Base-by-base conservation (phyloP, 2,113 vertebrate genomes). In the Lycocorax pyrrhopterus region DNA sequence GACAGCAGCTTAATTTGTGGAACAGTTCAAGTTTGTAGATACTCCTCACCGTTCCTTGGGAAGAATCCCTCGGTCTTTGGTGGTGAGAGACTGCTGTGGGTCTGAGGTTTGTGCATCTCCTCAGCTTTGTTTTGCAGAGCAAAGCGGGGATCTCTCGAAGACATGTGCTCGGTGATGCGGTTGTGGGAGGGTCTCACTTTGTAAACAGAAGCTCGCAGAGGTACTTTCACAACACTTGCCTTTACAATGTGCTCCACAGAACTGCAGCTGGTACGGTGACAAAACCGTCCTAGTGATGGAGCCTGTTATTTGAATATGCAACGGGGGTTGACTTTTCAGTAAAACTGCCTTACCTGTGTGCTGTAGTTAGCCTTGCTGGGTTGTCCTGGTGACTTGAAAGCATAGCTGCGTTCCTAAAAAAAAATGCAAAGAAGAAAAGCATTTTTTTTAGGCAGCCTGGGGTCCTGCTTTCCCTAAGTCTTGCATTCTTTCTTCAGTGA, bases 151-250 rank as follows among this genome's bases (percentile, higher is more conserved):
- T 92, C 92, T 90, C 81, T 91, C 51, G 9, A 90, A 90, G 87
- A 89, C 96, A 94, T 97, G 96, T 96, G 95, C 92, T 96, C 77
- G 23, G 95, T 96, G 96, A 96, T 97, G 95, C 91, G 47, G 89
- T 95, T 90, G 93, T 97, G 96, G 96, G 93, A 97, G 95, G 94
- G 94, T 96, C 94, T 94, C 95, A 43, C 93, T 84, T 96, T 96
- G 96, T 96, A 95, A 95, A 97, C 96, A 97, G 93, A 96, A 96
- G 89, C 94, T 44, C 33, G 68, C 37, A 90, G 84, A 94, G 91
- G 91, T 95, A 77, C 81, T 93, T 95, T 81, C 94, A 93, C 91
- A 95, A 88, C 78, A 68, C 47, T 96, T 93, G 90, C 60, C 56
- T 87, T 78, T 62, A 53, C 55, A 62, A 13, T 13, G 23, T 69